Evolutionary conservation across 2,113 vertebrate species (phyloP).

Genomic region (Nematolebias whitei): DNA sequence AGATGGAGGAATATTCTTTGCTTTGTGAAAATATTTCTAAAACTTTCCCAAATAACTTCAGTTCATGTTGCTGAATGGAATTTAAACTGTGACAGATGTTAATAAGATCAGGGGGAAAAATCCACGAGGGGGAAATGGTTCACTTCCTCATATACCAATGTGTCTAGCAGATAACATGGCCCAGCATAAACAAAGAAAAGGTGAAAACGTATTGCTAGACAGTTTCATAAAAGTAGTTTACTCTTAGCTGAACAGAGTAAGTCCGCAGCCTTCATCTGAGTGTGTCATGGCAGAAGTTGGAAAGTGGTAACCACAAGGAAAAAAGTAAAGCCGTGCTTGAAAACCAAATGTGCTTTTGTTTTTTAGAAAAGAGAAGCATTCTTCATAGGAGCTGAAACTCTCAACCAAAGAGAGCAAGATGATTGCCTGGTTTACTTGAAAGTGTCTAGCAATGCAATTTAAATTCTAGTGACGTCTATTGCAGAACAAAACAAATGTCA

Average conservation of each 20-base stretch:
- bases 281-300: not conserved
- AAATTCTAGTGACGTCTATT: not conserved
- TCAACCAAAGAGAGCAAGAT: too few species aligned
- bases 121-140: not conserved
- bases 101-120: not conserved
- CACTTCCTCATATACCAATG: not conserved
- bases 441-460: not conserved
- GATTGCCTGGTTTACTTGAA: too few species aligned
- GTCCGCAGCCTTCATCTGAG: not conserved
- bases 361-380: not conserved
- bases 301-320: not conserved
- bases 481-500: not conserved
- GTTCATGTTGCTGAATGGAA: not conserved
- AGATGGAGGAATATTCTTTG: not conserved
- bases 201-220: too few species aligned
- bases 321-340: not conserved
- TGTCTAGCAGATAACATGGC: not conserved
- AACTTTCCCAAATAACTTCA: not conserved
- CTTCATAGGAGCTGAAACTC: too few species aligned
- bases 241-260: not conserved
- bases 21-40: not conserved
- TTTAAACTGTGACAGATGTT: not conserved
- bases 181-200: not conserved
- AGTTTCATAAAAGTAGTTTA: not conserved
- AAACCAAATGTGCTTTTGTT: not conserved